phyloP scores from a whole-genome alignment of 2,888 invertebrate genomes.

The Argyra leucocephala region DNA sequence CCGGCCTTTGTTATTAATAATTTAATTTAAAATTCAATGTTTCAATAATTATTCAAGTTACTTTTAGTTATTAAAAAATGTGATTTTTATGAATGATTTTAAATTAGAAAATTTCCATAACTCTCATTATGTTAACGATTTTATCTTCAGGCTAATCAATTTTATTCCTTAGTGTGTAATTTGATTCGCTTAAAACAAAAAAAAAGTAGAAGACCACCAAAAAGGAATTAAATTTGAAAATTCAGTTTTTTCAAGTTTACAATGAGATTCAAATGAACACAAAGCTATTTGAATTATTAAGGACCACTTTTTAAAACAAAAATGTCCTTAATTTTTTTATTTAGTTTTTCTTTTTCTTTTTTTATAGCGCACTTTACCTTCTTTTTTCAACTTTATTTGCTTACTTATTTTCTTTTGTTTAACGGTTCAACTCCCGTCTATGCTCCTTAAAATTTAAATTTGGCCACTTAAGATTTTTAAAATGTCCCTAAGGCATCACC shows the following conservation, averaged over 20 bases:
- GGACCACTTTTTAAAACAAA: too few relatives aligned
- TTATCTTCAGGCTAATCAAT: neutral
- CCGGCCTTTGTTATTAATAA: too few relatives aligned
- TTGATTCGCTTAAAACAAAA: too few relatives aligned
- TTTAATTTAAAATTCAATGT: too few relatives aligned
- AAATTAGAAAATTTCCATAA: neutral
- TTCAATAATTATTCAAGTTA: too few relatives aligned
- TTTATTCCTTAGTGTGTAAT: neutral
- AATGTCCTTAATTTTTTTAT: too few relatives aligned
- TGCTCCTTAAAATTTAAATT: neutral
- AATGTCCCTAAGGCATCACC: neutral
- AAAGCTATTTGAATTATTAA: neutral
- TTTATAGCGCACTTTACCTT: neutral
- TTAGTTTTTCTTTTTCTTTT: neutral
- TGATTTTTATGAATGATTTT: too few relatives aligned
- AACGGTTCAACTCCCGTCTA: neutral
- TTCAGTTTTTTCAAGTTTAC: too few relatives aligned
- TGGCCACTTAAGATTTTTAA: conserved; percentile 6
- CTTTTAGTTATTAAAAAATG: too few relatives aligned
- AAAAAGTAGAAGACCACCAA: neutral
- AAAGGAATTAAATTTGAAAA: neutral
- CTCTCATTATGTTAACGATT: neutral
- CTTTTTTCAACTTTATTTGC: neutral
- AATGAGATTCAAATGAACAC: neutral
- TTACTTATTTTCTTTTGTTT: neutral